Percentiles rank a stretch among this genome's conserved stretches.
Evolutionary conservation across 2,888 invertebrate species (phyloP).

Genomic region (Nudaria mundana): DNA sequence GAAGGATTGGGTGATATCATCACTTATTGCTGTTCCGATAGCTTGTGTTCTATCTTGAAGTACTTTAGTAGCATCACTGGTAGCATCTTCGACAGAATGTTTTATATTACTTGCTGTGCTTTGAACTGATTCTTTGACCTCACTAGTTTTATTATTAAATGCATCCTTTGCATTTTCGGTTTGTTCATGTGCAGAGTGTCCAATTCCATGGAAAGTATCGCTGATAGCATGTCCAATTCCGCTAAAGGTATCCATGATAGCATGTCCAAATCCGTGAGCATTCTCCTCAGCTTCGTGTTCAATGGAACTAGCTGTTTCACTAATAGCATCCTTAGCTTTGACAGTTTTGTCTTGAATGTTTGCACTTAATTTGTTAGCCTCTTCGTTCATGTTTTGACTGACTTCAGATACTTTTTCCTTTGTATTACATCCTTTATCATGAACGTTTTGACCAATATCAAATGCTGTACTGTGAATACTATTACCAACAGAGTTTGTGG

Average conservation of each 20-base stretch:
- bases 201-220: slow-evolving; percentile 33
- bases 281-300: slow-evolving; percentile 27
- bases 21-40: slow-evolving; percentile 39
- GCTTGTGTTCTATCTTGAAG: slow-evolving; percentile 44
- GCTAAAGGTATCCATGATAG: slow-evolving; percentile 32
- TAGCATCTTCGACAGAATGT: slow-evolving; percentile 26
- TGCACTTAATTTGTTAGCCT: slow-evolving; percentile 15
- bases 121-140: slow-evolving; percentile 31
- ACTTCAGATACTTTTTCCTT: slow-evolving; percentile 15
- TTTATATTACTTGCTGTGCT: slow-evolving; percentile 25
- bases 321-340: slow-evolving; percentile 21
- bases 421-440: slow-evolving; percentile 40
- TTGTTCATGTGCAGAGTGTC: slow-evolving; percentile 32
- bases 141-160: slow-evolving; percentile 25
- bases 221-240: slow-evolving; percentile 32
- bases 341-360: slow-evolving; percentile 20
- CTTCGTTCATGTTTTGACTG: slow-evolving; percentile 20
- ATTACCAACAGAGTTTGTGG: slow-evolving; percentile 26
- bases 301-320: slow-evolving; percentile 23
- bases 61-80: slow-evolving; percentile 33
- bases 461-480: slow-evolving; percentile 26
- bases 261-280: slow-evolving; percentile 29
- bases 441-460: slow-evolving; percentile 23
- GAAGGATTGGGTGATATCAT: slow-evolving; percentile 42
- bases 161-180: slow-evolving; percentile 30